Percentiles rank a stretch among this genome's conserved stretches.
Conservation (phyloP, 2,113 vertebrate genomes). For the Misgurnus mizolepis region DNA sequence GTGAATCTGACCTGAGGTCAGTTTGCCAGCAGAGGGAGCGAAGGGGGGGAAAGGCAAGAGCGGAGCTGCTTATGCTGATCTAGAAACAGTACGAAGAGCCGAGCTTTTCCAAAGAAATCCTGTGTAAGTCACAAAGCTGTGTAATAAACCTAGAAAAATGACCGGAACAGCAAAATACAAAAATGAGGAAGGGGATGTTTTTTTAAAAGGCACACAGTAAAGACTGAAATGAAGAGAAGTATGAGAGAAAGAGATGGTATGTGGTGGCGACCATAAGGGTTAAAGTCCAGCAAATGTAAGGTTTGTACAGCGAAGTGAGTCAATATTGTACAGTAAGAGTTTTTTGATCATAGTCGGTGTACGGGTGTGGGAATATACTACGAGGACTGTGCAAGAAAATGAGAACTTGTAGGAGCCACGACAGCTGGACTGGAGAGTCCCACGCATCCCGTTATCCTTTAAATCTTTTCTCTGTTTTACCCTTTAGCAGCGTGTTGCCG, state of each 20-base stretch:
- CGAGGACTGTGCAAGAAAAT: constrained; percentile 59
- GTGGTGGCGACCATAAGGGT: neutral
- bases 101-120: neutral
- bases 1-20: constrained; percentile 44
- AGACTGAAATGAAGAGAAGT: constrained; percentile 41
- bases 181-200: constrained; percentile 12
- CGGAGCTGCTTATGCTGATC: constrained; percentile 16
- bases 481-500: constrained; percentile 65
- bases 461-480: constrained; percentile 35
- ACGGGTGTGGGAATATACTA: constrained; percentile 16
- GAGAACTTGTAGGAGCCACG: constrained; percentile 48
- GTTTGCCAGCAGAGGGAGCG: constrained; percentile 51
- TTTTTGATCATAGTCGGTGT: constrained; percentile 21
- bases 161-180: neutral
- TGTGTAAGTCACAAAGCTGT: constrained; percentile 16
- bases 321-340: constrained; percentile 51
- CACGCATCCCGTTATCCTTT: constrained; percentile 36
- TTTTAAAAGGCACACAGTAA: constrained; percentile 67
- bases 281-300: constrained; percentile 39
- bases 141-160: constrained; percentile 7
- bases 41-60: constrained; percentile 46
- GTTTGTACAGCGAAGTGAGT: constrained; percentile 52
- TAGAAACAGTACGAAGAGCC: constrained; percentile 24
- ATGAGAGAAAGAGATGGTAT: neutral
- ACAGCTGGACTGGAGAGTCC: constrained; percentile 42